Percentiles rank a stretch among this genome's conserved stretches.
Conservation (phyloP, 2,113 vertebrate genomes). For the Anarhynchus alexandrinus region DNA sequence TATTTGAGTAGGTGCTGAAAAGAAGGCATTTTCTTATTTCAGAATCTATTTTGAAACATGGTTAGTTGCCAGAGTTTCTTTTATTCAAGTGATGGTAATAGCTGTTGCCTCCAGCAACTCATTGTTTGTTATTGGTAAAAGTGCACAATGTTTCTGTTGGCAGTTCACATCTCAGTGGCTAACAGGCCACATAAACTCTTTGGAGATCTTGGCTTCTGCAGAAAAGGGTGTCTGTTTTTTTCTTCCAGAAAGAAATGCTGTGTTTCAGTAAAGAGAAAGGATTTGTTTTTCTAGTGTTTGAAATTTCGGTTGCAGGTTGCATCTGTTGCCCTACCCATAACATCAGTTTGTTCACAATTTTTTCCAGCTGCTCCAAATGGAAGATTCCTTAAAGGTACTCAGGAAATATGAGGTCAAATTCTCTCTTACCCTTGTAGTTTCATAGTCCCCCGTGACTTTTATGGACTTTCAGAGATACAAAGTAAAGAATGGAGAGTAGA, state of each 20-base stretch:
- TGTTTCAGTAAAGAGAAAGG: not conserved
- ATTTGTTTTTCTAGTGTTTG: not conserved
- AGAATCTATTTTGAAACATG: constrained; percentile 29
- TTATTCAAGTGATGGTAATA: constrained; percentile 13
- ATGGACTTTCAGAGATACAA: not conserved
- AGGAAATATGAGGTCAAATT: not conserved
- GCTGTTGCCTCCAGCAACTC: constrained; percentile 9
- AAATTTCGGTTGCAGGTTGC: not conserved
- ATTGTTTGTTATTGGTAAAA: constrained; percentile 38
- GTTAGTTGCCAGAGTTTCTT: constrained; percentile 21
- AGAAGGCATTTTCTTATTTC: constrained; percentile 13
- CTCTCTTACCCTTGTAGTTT: not conserved
- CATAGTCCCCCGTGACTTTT: not conserved
- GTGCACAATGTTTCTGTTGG: constrained; percentile 12
- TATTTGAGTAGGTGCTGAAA: constrained; percentile 27
- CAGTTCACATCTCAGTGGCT: not conserved
- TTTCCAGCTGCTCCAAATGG: not conserved
- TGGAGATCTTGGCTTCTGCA: constrained; percentile 6
- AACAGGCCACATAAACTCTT: not conserved
- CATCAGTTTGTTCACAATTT: not conserved
- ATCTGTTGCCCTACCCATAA: not conserved
- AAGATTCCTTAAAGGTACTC: not conserved
- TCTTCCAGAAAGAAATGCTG: not conserved
- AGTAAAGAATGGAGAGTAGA: not conserved
- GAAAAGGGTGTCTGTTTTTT: not conserved